Percentiles rank a stretch among this genome's conserved stretches.
Conservation (phyloP, 92 coral and sea anemone genomes). For the Bergia puertoricense region DNA sequence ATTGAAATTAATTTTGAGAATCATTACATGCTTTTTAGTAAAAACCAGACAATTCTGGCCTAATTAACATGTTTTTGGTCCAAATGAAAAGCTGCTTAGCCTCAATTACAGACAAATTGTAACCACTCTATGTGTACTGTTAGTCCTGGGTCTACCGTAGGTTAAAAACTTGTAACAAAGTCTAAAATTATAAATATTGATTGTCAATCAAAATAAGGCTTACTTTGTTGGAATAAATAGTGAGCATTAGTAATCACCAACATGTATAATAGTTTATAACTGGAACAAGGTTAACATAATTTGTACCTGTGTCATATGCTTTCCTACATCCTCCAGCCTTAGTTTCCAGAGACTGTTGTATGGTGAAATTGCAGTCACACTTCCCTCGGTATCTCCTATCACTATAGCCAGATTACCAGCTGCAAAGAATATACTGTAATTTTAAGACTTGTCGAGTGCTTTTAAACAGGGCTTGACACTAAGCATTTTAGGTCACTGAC, state of each 20-base stretch:
- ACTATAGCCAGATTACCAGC: constrained; percentile 83
- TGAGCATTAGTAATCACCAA: neutral
- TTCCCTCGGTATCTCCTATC: constrained; percentile 77
- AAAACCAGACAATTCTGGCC: no score
- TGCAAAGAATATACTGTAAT: neutral
- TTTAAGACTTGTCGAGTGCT: neutral
- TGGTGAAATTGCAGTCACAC: constrained; percentile 74
- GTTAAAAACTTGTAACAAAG: no score
- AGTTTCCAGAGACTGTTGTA: constrained; percentile 78
- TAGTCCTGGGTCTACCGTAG: no score
- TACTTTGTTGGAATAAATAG: neutral
- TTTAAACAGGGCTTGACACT: no score
- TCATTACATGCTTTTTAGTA: no score
- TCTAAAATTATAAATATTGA: no score
- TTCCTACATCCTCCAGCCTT: constrained; percentile 68
- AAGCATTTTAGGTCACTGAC: no score
- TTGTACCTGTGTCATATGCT: constrained; percentile 59
- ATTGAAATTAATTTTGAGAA: no score
- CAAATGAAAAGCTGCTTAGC: no score
- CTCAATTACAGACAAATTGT: no score
- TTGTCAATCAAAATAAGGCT: neutral
- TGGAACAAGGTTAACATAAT: neutral
- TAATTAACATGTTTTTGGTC: no score
- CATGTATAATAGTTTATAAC: neutral
- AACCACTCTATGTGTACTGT: no score